Evolutionary conservation across 1,140 invertebrate species (phyloP), one percentile per base, ranked within the genome.

Genomic region (Orius insidiosus): DNA sequence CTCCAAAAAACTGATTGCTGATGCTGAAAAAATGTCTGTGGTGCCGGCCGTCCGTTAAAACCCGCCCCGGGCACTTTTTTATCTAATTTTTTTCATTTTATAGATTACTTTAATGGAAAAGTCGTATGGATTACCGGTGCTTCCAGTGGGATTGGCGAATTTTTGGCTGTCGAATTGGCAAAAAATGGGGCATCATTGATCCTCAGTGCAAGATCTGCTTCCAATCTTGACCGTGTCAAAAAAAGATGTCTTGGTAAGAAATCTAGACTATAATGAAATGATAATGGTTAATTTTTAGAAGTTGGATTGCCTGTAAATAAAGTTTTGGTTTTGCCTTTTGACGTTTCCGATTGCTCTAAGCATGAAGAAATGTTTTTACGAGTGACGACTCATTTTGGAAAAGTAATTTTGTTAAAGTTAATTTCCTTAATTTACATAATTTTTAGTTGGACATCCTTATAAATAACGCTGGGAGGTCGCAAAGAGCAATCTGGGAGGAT

Each of bases 51-150:
- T n/a, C n/a, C n/a, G n/a, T n/a, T n/a, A n/a, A n/a, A n/a, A n/a
- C n/a, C n/a, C n/a, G n/a, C n/a, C 41, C 18, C 11, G 7, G 7
- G 13, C 5, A 5, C 14, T 7, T 18, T 33, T 32, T 33, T 45
- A 14, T 35, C 44, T 5, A 35, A 45, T 45, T 14, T 18, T n/a
- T 13, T 2, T 13, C 5, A 37, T 31, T 40, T 48, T 56, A 18
- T 49, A 76, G 72, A 66, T 46, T 56, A 61, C n/a, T 59, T 86
- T 35, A 63, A 67, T 49, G 76, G 72, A 0, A 78, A 87, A 64
- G 82, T 89, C 4, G 74, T 87, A 1, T 92, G 86, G 80, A 80
- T 93, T 53, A 88, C 82, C 1, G 58, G 88, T 34, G 82, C 85
- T 8, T 90, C 85, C 0, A 85, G 81, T 66, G 87, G 88, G 14